Conservation (phyloP, 2,113 vertebrate genomes). For the Melanocharis versteri region DNA sequence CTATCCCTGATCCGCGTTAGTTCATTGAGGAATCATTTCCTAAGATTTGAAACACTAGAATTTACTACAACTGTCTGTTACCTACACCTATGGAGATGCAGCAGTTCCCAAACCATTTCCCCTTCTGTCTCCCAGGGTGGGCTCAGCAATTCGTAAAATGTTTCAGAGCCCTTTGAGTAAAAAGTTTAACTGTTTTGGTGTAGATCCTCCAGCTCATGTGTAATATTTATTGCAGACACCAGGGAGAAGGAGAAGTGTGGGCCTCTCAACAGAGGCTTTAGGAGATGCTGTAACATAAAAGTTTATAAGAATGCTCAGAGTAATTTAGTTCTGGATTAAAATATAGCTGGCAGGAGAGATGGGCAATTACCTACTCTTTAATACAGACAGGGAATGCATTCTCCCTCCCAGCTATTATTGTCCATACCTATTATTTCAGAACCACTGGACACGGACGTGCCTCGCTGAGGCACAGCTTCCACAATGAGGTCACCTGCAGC, state of each 20-base stretch:
- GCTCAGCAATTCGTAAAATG: background rate
- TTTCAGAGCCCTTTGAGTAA: background rate
- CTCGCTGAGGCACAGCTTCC: background rate
- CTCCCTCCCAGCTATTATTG: conserved; percentile 16
- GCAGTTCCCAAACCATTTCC: background rate
- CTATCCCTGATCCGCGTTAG: background rate
- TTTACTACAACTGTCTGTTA: background rate
- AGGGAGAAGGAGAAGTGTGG: background rate
- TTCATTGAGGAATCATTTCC: background rate
- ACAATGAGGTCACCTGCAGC: conserved; percentile 50
- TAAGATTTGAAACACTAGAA: background rate
- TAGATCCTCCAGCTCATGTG: background rate
- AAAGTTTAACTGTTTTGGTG: background rate
- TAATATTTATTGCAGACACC: background rate
- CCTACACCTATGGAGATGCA: background rate
- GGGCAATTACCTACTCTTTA: conserved; percentile 38
- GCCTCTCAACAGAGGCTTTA: background rate
- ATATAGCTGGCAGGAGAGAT: conserved; percentile 23
- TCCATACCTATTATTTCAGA: conserved; percentile 28
- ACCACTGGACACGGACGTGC: background rate
- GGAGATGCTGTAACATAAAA: background rate
- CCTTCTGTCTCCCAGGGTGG: background rate
- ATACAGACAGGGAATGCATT: background rate
- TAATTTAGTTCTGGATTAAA: conserved; percentile 5
- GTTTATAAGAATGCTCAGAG: background rate